Percentiles rank a stretch among this genome's conserved stretches.
phyloP scores from a whole-genome alignment of 2,888 invertebrate species.

The Cephus runcator region DNA sequence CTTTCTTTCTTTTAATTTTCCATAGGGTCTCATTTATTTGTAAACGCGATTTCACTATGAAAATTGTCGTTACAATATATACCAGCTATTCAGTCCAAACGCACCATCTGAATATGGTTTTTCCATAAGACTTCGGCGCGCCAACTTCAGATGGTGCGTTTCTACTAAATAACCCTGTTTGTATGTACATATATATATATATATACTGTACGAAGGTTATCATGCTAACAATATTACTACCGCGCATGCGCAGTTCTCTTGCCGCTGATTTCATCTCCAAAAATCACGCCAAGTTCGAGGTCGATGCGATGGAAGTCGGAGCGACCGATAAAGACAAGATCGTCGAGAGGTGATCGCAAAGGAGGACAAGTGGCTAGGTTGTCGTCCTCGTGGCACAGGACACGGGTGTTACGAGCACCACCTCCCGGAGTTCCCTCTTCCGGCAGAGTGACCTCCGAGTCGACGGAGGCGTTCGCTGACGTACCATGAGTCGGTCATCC shows the following conservation, averaged over 20 bases:
- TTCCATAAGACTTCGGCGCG: no score
- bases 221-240: not conserved
- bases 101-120: no score
- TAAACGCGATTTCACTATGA: no score
- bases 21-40: no score
- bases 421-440: conserved; percentile 67
- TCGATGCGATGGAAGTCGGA: not conserved
- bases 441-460: conserved; percentile 72
- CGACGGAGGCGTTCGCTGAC: conserved; percentile 79
- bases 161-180: no score
- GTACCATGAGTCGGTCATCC: not conserved
- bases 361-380: not conserved
- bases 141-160: no score
- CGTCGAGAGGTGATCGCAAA: not conserved
- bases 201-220: no score
- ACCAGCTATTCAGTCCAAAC: no score
- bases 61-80: no score
- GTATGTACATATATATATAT: no score
- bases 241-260: not conserved
- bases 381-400: not conserved
- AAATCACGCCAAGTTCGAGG: no score
- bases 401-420: conserved; percentile 65
- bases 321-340: not conserved
- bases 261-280: not conserved
- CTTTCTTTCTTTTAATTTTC: no score